Evolutionary conservation across 2,113 vertebrate species (phyloP).

Genomic region (Ia io): DNA sequence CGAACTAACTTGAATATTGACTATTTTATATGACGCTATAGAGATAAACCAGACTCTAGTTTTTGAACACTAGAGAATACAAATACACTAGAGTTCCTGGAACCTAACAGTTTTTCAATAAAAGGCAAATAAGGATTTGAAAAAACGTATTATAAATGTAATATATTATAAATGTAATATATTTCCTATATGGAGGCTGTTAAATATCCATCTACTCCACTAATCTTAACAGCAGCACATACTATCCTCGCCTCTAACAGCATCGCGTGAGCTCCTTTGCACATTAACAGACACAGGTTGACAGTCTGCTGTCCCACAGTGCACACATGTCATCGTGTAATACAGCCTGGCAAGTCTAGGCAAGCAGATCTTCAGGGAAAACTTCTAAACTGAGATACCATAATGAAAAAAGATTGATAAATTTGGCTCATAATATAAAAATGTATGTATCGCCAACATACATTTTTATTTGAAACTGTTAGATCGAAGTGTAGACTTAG

Average conservation of each 20-base stretch:
- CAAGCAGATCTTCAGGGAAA: neutral
- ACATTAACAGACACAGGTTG: too few species aligned
- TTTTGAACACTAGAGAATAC: neutral
- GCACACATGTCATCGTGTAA: neutral
- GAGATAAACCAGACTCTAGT: neutral
- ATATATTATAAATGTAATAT: neutral
- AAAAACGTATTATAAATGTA: neutral
- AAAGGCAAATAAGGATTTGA: neutral
- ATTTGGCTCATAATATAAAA: constrained; percentile 19
- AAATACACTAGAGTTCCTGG: neutral
- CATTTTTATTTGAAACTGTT: neutral
- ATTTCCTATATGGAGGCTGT: neutral
- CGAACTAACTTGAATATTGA: neutral
- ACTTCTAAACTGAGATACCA: neutral
- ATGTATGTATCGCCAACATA: neutral
- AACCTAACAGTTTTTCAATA: neutral
- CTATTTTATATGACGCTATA: neutral
- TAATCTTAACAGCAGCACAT: neutral
- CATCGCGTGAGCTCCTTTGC: neutral
- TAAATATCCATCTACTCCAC: neutral
- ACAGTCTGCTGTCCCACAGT: neutral
- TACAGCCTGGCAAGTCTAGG: neutral
- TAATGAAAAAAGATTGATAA: constrained; percentile 6
- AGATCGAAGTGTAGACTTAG: neutral
- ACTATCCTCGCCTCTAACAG: neutral